A percentile compares a stretch with the other conserved stretches of the same genome.
Evolutionary conservation across 2,113 vertebrate genomes (phyloP).

Genomic region (Prionailurus viverrinus): DNA sequence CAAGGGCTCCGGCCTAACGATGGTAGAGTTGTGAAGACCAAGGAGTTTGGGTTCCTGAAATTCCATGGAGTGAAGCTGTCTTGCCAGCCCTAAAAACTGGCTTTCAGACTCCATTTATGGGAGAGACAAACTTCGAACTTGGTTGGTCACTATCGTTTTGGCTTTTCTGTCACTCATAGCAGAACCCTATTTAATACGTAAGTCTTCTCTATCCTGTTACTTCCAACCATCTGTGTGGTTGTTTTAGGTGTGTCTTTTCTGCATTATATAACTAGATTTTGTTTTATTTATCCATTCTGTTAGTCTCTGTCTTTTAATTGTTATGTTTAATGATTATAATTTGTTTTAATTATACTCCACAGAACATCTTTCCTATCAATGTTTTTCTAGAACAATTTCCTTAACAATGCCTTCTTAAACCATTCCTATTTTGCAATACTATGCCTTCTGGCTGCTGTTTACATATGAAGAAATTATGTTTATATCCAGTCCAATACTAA

Average conservation of each 20-base stretch:
- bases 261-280: not conserved
- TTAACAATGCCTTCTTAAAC: not conserved
- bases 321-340: constrained; percentile 59
- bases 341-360: constrained; percentile 11
- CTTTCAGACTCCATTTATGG: not conserved
- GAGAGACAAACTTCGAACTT: not conserved
- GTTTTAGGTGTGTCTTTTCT: not conserved
- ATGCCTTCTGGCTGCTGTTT: not conserved
- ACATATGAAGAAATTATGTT: not conserved
- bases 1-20: not conserved
- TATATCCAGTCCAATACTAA: not conserved
- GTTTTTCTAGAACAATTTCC: not conserved
- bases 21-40: not conserved
- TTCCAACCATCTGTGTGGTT: not conserved
- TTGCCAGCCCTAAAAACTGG: not conserved
- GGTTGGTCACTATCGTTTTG: not conserved
- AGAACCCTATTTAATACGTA: not conserved
- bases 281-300: not conserved
- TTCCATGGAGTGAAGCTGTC: not conserved
- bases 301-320: constrained; percentile 6
- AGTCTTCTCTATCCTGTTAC: not conserved
- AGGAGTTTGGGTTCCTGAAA: not conserved
- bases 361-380: constrained; percentile 26
- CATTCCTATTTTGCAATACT: not conserved
- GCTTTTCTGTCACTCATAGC: not conserved